These are phyloP conservation scores for Oryzias dopingdopingensis DNA, from an alignment of 2,797 vertebrate genomes.

Conservation along the genomic window DNA sequence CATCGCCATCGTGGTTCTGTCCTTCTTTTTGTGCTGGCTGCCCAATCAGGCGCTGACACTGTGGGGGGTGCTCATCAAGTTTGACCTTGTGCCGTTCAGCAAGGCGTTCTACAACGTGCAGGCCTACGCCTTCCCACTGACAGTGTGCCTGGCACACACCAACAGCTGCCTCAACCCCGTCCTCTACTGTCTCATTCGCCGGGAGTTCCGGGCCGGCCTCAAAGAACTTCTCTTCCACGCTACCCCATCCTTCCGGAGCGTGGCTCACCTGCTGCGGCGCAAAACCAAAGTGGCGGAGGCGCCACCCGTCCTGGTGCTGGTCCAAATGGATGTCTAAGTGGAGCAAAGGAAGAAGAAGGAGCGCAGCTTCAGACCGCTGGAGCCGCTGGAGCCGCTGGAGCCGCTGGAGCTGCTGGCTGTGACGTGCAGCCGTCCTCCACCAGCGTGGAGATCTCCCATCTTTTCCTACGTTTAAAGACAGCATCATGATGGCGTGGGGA, in stretches of 20 bases:
- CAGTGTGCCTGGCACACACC: conserved; percentile 81
- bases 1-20: conserved; percentile 78
- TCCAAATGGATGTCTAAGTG: conserved; percentile 76
- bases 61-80: conserved; percentile 83
- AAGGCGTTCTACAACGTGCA: conserved; percentile 82
- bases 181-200: conserved; percentile 79
- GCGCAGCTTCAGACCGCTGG: too few relatives aligned
- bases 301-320: conserved; percentile 71
- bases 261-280: conserved; percentile 67
- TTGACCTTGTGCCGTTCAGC: conserved; percentile 80
- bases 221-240: conserved; percentile 76
- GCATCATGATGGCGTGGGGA: too few relatives aligned
- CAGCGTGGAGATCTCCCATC: too few relatives aligned
- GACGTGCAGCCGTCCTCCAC: too few relatives aligned
- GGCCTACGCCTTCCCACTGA: conserved; percentile 79
- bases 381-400: too few relatives aligned
- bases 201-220: conserved; percentile 78
- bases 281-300: conserved; percentile 77
- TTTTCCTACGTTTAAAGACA: too few relatives aligned
- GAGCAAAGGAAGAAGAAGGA: too few relatives aligned
- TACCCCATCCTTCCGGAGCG: conserved; percentile 70
- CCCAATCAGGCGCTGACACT: conserved; percentile 82
- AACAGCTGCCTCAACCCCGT: conserved; percentile 85
- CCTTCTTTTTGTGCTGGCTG: conserved; percentile 85
- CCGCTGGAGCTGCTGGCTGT: too few relatives aligned